phyloP scores from a whole-genome alignment of 2,113 vertebrate species.

The Serranochromis macrocephalus region DNA sequence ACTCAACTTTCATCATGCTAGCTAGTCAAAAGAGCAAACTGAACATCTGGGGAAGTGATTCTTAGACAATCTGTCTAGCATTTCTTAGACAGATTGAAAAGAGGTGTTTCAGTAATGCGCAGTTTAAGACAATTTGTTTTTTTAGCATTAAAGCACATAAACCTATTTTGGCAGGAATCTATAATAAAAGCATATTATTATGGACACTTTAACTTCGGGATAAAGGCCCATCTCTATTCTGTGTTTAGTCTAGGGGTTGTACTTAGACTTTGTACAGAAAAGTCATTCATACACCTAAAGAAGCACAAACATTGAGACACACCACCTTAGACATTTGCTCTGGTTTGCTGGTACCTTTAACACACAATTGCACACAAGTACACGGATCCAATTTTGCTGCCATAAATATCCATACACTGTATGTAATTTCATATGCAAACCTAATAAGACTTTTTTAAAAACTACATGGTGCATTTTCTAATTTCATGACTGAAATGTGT shows the following conservation, averaged over 20 bases:
- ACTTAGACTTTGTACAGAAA: neutral
- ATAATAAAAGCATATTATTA: neutral
- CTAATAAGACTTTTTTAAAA: neutral
- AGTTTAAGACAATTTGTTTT: neutral
- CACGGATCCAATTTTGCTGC: neutral
- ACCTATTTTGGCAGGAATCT: neutral
- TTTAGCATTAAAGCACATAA: neutral
- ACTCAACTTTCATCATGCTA: neutral
- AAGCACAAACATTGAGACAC: neutral
- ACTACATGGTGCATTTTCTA: neutral
- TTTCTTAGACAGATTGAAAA: neutral
- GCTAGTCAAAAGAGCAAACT: neutral
- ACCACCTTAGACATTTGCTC: neutral
- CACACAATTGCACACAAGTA: no score
- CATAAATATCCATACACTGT: neutral
- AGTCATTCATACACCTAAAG: neutral
- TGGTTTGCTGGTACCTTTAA: neutral
- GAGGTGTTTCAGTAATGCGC: neutral
- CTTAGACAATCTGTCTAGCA: neutral
- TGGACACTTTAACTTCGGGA: neutral
- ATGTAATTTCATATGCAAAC: neutral
- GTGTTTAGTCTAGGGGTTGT: neutral
- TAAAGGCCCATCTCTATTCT: neutral
- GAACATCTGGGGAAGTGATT: neutral
- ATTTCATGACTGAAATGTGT: neutral